Evolutionary conservation across 2,797 vertebrate genomes (phyloP), one percentile per base, ranked within the genome.

Genomic region (Myripristis jacobus): DNA sequence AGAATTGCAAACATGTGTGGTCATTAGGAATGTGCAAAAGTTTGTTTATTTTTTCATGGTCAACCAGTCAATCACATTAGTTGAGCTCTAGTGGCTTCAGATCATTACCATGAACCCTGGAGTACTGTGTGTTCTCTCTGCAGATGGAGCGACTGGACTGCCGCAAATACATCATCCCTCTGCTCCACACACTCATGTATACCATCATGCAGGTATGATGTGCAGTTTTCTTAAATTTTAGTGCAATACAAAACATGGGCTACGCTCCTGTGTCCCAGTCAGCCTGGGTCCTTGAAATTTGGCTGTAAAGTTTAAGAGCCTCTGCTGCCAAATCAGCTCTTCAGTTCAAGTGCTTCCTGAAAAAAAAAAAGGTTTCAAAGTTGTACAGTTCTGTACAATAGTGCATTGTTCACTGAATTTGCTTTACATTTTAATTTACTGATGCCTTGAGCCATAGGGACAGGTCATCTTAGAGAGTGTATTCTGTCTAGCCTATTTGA

Each of bases 131-230:
- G n/a, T 70, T 76, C 69, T 77, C 31, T 64, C 47, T 61, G 0
- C 88, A 98, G 97, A 96, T 96, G 0, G 95, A 96, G 80, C 89
- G 92, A 31, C 87, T 90, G 81, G 95, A 96, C 81, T 86, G 88
- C 19, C 92, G 92, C 34, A 93, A 86, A 15, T 81, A 93, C 87
- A 95, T 99, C 85, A 94, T 99, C 50, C 97, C 97, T 6, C 81
- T 99, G 91, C 93, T 99, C 63, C 96, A 98, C 90, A 98, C 96
- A 0, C 93, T 99, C 63, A 96, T 98, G 95, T 98, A 97, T 19
- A 90, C 96, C 61, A 73, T 97, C 73, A 89, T 95, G 51, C 96
- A 98, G 96, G 97, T 98, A 48, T 29, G 24, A 19, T 27, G 6
- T 31, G 21, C 6, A 19, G 6, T 64, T 13, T 13, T 47, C 4